Percentiles rank a stretch among this genome's conserved stretches.
Conservation (phyloP, 2,888 invertebrate species). For the Tipula unca region DNA sequence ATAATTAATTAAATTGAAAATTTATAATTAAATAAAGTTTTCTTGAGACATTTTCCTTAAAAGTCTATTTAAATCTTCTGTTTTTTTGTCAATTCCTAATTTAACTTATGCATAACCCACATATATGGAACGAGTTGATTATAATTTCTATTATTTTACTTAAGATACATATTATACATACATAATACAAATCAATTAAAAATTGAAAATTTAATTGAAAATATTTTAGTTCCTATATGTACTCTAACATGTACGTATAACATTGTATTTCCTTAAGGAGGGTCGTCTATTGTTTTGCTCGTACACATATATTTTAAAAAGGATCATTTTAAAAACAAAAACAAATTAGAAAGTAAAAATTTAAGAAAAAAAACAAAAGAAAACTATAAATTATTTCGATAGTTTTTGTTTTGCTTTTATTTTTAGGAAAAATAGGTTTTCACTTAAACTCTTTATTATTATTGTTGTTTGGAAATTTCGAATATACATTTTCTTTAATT, state of each 20-base stretch:
- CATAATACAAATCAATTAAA: background rate
- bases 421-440: background rate
- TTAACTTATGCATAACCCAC: background rate
- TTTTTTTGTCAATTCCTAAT: background rate
- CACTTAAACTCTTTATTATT: background rate
- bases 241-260: background rate
- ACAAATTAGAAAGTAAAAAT: background rate
- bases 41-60: background rate
- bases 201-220: background rate
- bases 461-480: background rate
- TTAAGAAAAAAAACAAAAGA: background rate
- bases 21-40: background rate
- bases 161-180: background rate
- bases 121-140: background rate
- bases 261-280: background rate
- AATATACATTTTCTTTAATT: background rate
- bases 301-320: background rate
- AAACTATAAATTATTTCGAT: slow-evolving; percentile 4
- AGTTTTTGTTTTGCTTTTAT: background rate
- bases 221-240: background rate
- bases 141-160: background rate
- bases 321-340: background rate
- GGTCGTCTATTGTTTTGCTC: background rate
- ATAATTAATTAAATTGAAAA: slow-evolving; percentile 1
- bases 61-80: background rate